Evolutionary conservation across 2,888 invertebrate genomes (phyloP).

Genomic region (Leptinotarsa tumamoca): DNA sequence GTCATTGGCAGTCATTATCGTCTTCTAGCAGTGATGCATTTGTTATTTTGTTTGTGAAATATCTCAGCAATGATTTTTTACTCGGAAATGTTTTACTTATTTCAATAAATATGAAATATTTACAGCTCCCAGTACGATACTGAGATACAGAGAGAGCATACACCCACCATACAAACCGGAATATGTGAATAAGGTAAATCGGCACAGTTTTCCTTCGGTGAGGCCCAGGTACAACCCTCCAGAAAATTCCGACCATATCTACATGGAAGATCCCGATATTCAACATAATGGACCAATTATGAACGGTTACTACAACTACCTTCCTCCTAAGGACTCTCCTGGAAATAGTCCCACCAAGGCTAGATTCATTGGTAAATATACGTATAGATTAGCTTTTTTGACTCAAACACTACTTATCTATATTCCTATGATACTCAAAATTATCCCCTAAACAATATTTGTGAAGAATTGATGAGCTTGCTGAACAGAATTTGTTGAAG

Average conservation of each 20-base stretch:
- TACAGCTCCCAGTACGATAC: constrained; percentile 31
- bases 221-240: constrained; percentile 49
- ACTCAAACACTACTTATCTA: too few species aligned
- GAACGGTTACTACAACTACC: constrained; percentile 57
- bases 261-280: constrained; percentile 47
- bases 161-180: constrained; percentile 36
- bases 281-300: constrained; percentile 42
- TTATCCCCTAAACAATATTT: too few species aligned
- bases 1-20: too few species aligned
- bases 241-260: constrained; percentile 31
- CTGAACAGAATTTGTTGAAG: too few species aligned
- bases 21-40: too few species aligned
- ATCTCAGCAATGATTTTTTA: too few species aligned
- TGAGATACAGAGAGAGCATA: constrained; percentile 36
- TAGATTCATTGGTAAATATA: constrained; percentile 42
- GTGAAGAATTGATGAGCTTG: too few species aligned
- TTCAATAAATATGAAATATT: constrained; percentile 16
- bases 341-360: constrained; percentile 71
- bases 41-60: too few species aligned
- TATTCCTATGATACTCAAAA: too few species aligned
- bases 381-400: too few species aligned
- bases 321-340: constrained; percentile 62
- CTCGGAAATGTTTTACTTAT: not conserved
- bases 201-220: constrained; percentile 61
- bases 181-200: constrained; percentile 51